Base-by-base conservation (phyloP, 2,888 invertebrate genomes). In the Tromatobia lineatoria region DNA sequence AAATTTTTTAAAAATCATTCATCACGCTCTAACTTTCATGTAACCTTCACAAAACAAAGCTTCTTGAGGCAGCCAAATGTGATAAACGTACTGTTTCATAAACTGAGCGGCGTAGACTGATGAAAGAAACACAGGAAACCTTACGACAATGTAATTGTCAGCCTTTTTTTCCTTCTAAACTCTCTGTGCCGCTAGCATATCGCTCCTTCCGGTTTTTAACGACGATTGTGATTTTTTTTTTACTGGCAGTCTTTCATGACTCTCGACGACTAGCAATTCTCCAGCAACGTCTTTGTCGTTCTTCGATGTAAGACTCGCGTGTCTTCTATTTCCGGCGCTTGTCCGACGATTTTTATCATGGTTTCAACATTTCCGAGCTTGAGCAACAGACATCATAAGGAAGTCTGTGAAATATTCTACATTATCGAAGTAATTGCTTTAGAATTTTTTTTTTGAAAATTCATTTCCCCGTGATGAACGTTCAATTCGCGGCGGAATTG, bases 181-280 rank as follows among this genome's bases (percentile, higher is more conserved):
- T 50, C 29, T 66, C 23, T 57, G 42, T 69, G 45, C 47, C 52
- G 52, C 69, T 67, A 52, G 52, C 64, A 59, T 74, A 78, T 74
- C 74, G 61, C 45, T 34, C 25, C 70, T 78, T 82, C 78, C 82
- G 82, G 78, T 69, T 64, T 78, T 82, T 75, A 79, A 82, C 74
- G 73, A 78, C 59, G 42, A 29, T 25, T 34, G 18, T 25, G 78
- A 74, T 70, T 82, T 82, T 74, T 57, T 82, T 70, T 57, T 76
- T 73, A 47, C 50, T 47, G 23, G 0, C 6, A 38, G 10, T 3
- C 34, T 45, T 45, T 70, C 18, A 69, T 59, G 29, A 73, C 45
- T 42, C 29, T 15, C 34, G 18, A 2, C 45, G 10, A 57, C 38
- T 47, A 18, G 38, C 1, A 25, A 4, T 57, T 71, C 15, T 25